Percentiles rank a stretch among this genome's conserved stretches.
Evolutionary conservation across 2,797 vertebrate species (phyloP).

Genomic region (Gallinago solitaria): DNA sequence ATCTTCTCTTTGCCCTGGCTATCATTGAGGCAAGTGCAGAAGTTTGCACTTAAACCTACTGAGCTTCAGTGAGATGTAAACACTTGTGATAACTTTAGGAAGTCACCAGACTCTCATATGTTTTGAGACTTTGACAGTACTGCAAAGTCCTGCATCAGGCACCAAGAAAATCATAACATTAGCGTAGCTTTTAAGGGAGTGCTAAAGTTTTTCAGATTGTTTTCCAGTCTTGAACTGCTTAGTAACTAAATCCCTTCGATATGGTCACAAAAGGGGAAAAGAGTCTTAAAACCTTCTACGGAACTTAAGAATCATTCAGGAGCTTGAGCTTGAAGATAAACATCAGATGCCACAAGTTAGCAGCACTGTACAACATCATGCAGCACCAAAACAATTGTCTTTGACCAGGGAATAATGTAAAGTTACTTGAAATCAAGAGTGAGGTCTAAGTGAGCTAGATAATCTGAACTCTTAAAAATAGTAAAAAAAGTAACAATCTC

Average conservation of each 20-base stretch:
- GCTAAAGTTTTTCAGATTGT: not conserved
- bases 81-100: not conserved
- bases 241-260: not conserved
- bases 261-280: not conserved
- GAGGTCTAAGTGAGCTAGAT: not conserved
- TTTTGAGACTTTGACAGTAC: not conserved
- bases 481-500: not conserved
- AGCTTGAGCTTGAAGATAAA: not conserved
- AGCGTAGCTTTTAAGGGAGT: not conserved
- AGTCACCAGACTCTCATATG: fast-evolving
- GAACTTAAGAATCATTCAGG: not conserved
- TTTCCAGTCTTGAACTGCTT: not conserved
- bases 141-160: fast-evolving
- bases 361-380: not conserved
- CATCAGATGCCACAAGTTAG: not conserved
- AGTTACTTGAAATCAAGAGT: not conserved
- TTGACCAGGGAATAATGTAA: not conserved
- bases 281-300: not conserved
- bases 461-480: not conserved
- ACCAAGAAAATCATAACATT: not conserved
- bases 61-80: not conserved
- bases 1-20: not conserved
- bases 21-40: not conserved
- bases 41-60: not conserved
- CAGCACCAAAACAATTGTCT: not conserved